phyloP scores from a whole-genome alignment of 2,797 vertebrate species.

The Sebastes ruberrimus region DNA sequence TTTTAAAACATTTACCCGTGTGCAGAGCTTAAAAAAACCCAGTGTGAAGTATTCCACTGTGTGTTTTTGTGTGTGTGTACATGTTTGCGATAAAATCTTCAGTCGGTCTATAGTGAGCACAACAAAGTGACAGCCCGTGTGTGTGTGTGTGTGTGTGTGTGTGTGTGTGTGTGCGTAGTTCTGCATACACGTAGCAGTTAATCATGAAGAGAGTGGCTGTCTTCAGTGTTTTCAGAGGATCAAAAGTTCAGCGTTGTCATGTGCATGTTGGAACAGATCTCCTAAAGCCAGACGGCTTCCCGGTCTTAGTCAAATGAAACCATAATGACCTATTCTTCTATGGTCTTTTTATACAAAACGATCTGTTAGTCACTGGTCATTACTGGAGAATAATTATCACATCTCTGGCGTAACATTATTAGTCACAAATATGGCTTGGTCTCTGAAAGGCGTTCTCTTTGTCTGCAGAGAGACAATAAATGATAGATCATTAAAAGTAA shows the following conservation, averaged over 20 bases:
- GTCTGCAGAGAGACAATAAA: not conserved
- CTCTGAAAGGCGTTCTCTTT: not conserved
- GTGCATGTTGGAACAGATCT: conserved; percentile 47
- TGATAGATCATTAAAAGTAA: not conserved
- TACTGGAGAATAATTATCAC: conserved; percentile 16
- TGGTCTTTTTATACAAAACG: not conserved
- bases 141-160: not conserved
- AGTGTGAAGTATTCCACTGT: not conserved
- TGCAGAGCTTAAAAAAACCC: conserved; percentile 28
- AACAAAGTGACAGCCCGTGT: conserved; percentile 30
- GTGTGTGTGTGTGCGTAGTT: not conserved
- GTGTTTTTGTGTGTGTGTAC: not conserved
- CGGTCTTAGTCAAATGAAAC: conserved; percentile 11
- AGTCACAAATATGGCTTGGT: not conserved
- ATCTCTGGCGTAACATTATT: not conserved
- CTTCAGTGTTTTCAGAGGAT: conserved; percentile 53
- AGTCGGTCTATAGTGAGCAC: conserved; percentile 12
- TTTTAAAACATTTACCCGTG: conserved; percentile 51
- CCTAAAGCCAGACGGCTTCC: conserved; percentile 9
- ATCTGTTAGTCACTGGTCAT: conserved; percentile 5
- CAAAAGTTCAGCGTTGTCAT: conserved; percentile 58
- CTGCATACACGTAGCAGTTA: not conserved
- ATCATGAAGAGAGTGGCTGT: conserved; percentile 10
- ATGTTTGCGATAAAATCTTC: not conserved
- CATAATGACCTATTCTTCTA: conserved; percentile 9